These are phyloP conservation scores for Bryconaethiops microstoma DNA, from an alignment of 2,797 vertebrate species.

Conservation along the genomic window DNA sequence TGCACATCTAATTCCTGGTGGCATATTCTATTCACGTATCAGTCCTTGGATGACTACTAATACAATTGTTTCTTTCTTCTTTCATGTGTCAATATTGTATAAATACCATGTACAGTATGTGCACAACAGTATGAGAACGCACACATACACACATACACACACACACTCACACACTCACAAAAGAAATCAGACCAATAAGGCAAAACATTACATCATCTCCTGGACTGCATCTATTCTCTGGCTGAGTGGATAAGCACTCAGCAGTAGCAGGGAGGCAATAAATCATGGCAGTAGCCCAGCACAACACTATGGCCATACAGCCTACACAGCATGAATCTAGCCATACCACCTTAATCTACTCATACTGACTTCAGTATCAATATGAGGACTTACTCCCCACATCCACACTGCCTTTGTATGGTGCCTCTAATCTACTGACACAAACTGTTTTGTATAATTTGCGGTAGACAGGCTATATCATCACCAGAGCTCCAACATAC, in stretches of 20 bases:
- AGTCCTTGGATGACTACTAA: not conserved
- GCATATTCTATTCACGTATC: not conserved
- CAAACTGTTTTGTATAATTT: not conserved
- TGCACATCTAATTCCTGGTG: not conserved
- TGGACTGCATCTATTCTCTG: constrained; percentile 57
- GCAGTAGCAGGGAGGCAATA: constrained; percentile 57
- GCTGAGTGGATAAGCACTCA: constrained; percentile 59
- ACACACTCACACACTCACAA: constrained; percentile 12
- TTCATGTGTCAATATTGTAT: not conserved
- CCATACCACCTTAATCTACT: constrained; percentile 47
- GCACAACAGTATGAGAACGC: not conserved
- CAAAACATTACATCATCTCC: constrained; percentile 57
- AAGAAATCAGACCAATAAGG: constrained; percentile 37
- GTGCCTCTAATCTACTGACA: constrained; percentile 10
- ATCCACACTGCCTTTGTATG: constrained; percentile 10
- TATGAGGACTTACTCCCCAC: constrained; percentile 15
- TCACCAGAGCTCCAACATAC: not conserved
- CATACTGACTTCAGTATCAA: constrained; percentile 34
- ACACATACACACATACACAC: not conserved
- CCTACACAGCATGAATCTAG: constrained; percentile 54
- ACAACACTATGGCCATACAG: constrained; percentile 47
- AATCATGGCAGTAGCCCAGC: constrained; percentile 58
- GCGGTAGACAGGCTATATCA: not conserved
- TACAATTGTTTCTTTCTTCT: not conserved
- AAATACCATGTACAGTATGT: constrained; percentile 7